Percentiles rank a stretch among this genome's conserved stretches.
Conservation (phyloP, 2,888 invertebrate genomes). For the Eilema caniola region DNA sequence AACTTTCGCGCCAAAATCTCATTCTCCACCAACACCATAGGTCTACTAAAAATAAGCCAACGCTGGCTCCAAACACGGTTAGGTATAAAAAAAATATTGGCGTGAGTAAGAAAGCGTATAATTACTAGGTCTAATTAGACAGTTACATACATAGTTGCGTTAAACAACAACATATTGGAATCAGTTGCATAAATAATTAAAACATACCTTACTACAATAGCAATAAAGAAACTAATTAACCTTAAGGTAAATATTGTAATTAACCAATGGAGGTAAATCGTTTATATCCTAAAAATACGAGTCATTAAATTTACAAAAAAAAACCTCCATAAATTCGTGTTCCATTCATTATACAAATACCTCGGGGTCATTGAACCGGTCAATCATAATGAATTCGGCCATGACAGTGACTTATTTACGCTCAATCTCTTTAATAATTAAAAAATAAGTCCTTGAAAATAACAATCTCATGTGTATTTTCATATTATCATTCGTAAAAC, state of each 20-base stretch:
- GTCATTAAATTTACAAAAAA: neutral
- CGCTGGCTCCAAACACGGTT: neutral
- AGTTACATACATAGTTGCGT: neutral
- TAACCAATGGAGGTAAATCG: neutral
- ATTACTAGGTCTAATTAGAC: neutral
- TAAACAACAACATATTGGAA: neutral
- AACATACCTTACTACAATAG: neutral
- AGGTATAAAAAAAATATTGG: neutral
- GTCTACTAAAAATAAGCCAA: no score
- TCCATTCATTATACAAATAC: neutral
- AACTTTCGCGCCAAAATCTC: conserved; percentile 10
- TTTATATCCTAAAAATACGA: neutral
- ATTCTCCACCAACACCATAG: neutral
- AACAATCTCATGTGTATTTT: conserved; percentile 6
- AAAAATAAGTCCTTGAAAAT: conserved; percentile 10
- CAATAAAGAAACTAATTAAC: neutral
- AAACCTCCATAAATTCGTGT: neutral
- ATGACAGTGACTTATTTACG: conserved; percentile 14
- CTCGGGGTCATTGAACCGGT: conserved; percentile 9
- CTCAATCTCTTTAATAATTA: conserved; percentile 6
- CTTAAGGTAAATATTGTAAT: neutral
- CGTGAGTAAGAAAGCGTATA: conserved; percentile 11
- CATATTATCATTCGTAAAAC: conserved; percentile 10
- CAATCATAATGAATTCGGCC: conserved; percentile 6
- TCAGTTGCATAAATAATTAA: neutral